Percentiles rank a stretch among this genome's conserved stretches.
phyloP scores from a whole-genome alignment of 1,140 invertebrate genomes.

The Heliconius eleuchia region DNA sequence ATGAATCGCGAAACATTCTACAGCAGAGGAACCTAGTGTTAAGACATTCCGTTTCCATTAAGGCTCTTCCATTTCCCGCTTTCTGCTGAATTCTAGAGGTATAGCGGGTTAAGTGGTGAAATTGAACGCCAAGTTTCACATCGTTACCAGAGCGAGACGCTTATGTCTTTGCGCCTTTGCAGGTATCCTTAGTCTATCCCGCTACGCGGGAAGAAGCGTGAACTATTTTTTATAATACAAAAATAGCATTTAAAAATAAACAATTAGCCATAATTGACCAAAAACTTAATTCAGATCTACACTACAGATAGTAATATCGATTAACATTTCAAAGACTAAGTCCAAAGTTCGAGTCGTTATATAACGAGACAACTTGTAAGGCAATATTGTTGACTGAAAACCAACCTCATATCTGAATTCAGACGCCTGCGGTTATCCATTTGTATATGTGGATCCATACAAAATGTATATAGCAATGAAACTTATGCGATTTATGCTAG shows the following conservation, averaged over 20 bases:
- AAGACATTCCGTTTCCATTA: too few species aligned
- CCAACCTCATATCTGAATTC: not conserved
- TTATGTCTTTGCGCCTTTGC: too few species aligned
- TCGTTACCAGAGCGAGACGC: too few species aligned
- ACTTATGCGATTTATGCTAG: not conserved
- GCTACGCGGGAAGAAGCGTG: too few species aligned
- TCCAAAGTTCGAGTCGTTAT: constrained; percentile 4
- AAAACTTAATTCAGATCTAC: not conserved
- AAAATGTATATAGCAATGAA: not conserved
- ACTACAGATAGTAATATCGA: not conserved
- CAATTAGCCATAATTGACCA: not conserved
- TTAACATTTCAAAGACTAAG: constrained; percentile 3
- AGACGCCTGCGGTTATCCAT: not conserved
- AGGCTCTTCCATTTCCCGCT: too few species aligned
- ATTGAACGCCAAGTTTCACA: too few species aligned
- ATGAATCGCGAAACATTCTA: too few species aligned
- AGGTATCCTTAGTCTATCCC: too few species aligned
- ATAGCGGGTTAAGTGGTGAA: too few species aligned
- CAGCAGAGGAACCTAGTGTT: too few species aligned
- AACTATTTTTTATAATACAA: too few species aligned
- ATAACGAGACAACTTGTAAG: not conserved
- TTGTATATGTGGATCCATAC: not conserved
- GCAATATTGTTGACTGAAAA: constrained; percentile 11
- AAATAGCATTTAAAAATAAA: not conserved
- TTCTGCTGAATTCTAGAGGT: too few species aligned